These are phyloP conservation scores for Lutjanus argentimaculatus DNA, from an alignment of 2,797 vertebrate species.

Conservation along the genomic window DNA sequence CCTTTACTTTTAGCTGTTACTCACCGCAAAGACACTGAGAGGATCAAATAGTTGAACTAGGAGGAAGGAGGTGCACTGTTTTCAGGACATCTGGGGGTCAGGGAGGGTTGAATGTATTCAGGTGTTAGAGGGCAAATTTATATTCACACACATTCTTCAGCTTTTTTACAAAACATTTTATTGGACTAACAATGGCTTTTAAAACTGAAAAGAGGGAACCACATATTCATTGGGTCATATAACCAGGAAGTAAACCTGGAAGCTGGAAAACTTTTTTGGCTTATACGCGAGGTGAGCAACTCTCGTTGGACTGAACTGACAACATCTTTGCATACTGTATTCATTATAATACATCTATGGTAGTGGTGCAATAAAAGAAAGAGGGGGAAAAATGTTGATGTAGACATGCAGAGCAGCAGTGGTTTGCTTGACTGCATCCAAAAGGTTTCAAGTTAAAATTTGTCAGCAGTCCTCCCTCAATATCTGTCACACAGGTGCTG, in stretches of 20 bases:
- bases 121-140: slow-evolving; percentile 18
- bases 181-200: too few relatives aligned
- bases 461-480: not conserved
- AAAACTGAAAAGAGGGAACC: too few relatives aligned
- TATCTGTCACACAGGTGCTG: not conserved
- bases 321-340: too few relatives aligned
- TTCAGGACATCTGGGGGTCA: slow-evolving; percentile 19
- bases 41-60: slow-evolving; percentile 35
- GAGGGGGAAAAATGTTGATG: not conserved
- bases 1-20: slow-evolving; percentile 21
- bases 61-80: slow-evolving; percentile 3
- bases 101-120: not conserved
- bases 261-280: too few relatives aligned
- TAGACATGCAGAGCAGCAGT: not conserved
- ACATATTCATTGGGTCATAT: too few relatives aligned
- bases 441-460: slow-evolving; percentile 17
- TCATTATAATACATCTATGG: too few relatives aligned
- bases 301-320: too few relatives aligned
- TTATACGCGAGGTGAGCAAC: too few relatives aligned
- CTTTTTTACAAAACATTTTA: not conserved
- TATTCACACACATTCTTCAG: not conserved
- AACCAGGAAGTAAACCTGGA: too few relatives aligned
- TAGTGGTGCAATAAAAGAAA: not conserved
- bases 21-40: slow-evolving; percentile 34
- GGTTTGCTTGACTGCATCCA: not conserved